Evolutionary conservation across 2,113 vertebrate genomes (phyloP).

Genomic region (Leptosomus discolor): DNA sequence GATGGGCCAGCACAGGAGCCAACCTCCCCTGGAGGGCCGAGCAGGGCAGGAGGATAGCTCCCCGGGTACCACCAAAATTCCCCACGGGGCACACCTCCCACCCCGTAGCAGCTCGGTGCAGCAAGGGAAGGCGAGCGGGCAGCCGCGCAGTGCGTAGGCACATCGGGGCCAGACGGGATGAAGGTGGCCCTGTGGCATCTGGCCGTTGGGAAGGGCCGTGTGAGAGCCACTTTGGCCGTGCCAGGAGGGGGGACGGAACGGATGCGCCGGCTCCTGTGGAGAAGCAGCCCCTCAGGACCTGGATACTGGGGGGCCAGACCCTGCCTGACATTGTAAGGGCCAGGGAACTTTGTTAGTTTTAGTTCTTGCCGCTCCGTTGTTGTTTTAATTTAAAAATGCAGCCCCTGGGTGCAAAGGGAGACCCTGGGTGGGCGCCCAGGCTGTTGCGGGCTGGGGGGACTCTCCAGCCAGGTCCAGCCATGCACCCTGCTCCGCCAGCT

Average conservation of each 20-base stretch:
- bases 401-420: no score
- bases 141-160: fast-evolving
- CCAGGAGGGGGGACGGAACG: fast-evolving
- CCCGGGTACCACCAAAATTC: neutral
- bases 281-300: neutral
- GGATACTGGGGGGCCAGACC: fast-evolving
- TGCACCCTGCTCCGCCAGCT: neutral
- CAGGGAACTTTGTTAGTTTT: neutral
- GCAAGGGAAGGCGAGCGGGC: neutral
- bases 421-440: neutral
- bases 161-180: fast-evolving
- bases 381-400: neutral
- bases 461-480: neutral
- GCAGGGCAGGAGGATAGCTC: neutral
- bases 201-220: fast-evolving
- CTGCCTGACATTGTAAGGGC: neutral
- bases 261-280: fast-evolving
- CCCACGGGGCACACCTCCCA: fast-evolving
- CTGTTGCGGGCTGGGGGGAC: neutral
- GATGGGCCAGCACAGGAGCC: fast-evolving
- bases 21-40: fast-evolving
- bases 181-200: neutral
- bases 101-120: fast-evolving
- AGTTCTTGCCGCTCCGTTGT: neutral
- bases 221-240: neutral